A percentile compares a stretch with the other conserved stretches of the same genome.
phyloP scores from a whole-genome alignment of 2,888 invertebrate species.

The Mermis nigrescens region DNA sequence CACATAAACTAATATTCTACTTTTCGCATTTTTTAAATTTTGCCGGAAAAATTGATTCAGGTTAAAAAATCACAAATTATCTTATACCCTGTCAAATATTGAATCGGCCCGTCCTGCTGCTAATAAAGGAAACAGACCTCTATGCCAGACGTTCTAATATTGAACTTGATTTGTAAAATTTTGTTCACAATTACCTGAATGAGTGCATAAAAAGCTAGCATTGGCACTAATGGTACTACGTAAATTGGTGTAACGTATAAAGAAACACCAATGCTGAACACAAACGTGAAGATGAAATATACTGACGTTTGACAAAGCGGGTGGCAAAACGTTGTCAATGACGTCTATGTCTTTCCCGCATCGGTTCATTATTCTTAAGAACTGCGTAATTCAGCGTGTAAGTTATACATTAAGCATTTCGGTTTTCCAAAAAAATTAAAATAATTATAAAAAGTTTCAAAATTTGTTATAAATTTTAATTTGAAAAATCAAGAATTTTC shows the following conservation, averaged over 20 bases:
- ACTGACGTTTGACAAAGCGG: constrained; percentile 9
- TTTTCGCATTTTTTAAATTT: no score
- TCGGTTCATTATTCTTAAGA: constrained; percentile 6
- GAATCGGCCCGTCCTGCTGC: no score
- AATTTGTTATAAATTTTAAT: no score
- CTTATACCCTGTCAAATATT: no score
- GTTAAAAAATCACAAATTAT: no score
- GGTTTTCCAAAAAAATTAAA: background rate
- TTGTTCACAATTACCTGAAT: constrained; percentile 29
- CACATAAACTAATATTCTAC: no score
- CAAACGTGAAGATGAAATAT: constrained; percentile 15
- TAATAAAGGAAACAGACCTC: no score
- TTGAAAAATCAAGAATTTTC: no score
- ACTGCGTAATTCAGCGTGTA: background rate
- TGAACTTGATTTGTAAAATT: no score
- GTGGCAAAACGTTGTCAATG: constrained; percentile 17
- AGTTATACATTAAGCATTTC: background rate
- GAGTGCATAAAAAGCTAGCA: constrained; percentile 25
- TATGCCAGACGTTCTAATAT: no score
- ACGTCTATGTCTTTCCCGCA: constrained; percentile 12
- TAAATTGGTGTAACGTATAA: constrained; percentile 29
- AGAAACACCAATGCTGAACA: constrained; percentile 26
- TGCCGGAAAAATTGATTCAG: no score
- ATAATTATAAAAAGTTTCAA: no score
- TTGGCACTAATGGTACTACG: constrained; percentile 24